These are phyloP conservation scores for Mamestra brassicae DNA, from an alignment of 2,888 invertebrate species.

Conservation along the genomic window DNA sequence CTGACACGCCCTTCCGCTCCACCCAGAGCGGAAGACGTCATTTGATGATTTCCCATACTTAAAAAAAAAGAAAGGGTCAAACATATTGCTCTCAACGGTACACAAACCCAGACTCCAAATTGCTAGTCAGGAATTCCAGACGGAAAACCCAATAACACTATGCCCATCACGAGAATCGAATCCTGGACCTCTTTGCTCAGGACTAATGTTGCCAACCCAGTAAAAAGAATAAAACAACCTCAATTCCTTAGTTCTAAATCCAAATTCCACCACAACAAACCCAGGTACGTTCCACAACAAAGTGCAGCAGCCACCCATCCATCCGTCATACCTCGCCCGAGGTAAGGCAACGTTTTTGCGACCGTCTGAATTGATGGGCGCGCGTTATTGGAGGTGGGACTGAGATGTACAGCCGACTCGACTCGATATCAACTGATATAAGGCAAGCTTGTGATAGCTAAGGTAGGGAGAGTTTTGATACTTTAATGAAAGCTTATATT, in stretches of 20 bases:
- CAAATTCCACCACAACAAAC: conserved; percentile 29
- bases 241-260: not conserved
- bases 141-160: too few species aligned
- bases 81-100: too few species aligned
- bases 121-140: too few species aligned
- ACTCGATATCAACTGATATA: conserved; percentile 86
- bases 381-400: conserved; percentile 86
- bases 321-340: conserved; percentile 75
- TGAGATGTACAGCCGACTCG: conserved; percentile 77
- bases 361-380: conserved; percentile 83
- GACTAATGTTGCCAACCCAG: not conserved
- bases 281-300: conserved; percentile 52
- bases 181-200: too few species aligned
- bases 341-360: conserved; percentile 73
- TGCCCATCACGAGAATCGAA: too few species aligned
- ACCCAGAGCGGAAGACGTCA: too few species aligned
- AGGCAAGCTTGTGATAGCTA: conserved; percentile 76
- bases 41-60: too few species aligned
- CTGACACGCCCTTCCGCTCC: too few species aligned
- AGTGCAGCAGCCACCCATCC: conserved; percentile 70
- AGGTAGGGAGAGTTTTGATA: conserved; percentile 69
- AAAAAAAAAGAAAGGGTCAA: too few species aligned
- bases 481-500: conserved; percentile 50
- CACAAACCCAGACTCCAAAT: too few species aligned
- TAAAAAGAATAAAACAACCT: not conserved